Evolutionary conservation across 2,113 vertebrate species (phyloP), one percentile per base, ranked within the genome.

Genomic region (Elgaria multicarinata): DNA sequence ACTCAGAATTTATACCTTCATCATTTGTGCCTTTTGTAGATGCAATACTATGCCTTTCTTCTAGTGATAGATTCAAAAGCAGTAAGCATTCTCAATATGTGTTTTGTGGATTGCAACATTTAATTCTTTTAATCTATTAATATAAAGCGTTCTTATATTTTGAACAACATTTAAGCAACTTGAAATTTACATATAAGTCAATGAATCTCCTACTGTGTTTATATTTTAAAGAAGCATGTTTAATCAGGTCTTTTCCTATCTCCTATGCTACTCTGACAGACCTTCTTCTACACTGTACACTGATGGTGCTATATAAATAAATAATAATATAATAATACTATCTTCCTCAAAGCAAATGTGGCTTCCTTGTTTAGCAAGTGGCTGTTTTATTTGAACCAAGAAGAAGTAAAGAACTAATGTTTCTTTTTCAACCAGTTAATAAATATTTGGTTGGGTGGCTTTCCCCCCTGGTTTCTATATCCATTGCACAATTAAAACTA

Each of bases 351-450:
- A 88, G 72, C 79, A 55, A 76, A 20, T 12, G 3, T 85, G 80
- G 24, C 72, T 90, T 6, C 82, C 46, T 75, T 42, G 50, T 66
- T 7, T 9, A 71, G 69, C 58, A 64, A 88, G 14, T 76, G 71
- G 62, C 44, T 91, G 2, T 92, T 39, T 64, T 53, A 39, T 69
- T 85, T 93, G 53, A 85, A 79, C 87, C 72, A 50, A 50, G 36
- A 76, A 85, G 86, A 90, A 55, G 50, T 71, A 85, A 69, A 24
- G 7, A 46, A 88, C 90, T 84, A 90, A 85, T 80, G 22, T 92
- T 89, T 69, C 0, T 1, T 62, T 6, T 39, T 87, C 46, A 50
- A 89, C 0, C 3, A 44, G 55, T 90, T 50, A 83, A 90, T 26
- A 91, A 10, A 0, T 8, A 91, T 90, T 83, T 18, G 78, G 85